Evolutionary conservation across 2,797 vertebrate genomes (phyloP).

Genomic region (Pitangus sulphuratus): DNA sequence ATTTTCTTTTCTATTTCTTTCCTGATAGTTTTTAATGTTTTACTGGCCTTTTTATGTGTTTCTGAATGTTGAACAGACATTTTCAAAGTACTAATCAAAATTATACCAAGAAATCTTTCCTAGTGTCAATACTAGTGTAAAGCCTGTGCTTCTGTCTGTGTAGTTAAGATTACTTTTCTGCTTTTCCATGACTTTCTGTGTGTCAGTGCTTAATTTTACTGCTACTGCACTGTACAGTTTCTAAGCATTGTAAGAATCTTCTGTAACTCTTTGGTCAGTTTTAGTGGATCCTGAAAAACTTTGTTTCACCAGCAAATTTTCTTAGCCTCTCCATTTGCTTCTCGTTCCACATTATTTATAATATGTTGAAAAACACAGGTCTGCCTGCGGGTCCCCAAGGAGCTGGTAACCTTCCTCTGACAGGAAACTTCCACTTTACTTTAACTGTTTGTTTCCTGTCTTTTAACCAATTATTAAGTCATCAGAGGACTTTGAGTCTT

Average conservation of each 20-base stretch:
- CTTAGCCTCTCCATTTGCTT: background rate
- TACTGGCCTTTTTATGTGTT: background rate
- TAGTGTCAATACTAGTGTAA: background rate
- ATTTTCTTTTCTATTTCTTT: constrained; percentile 25
- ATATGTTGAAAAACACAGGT: background rate
- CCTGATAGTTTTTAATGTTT: constrained; percentile 12
- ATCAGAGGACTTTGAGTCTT: background rate
- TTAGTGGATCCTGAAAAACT: background rate
- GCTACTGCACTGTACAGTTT: background rate
- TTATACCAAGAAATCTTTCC: background rate
- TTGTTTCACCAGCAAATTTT: background rate
- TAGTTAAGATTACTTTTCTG: background rate
- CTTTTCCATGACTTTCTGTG: background rate
- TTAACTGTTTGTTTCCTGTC: constrained; percentile 20
- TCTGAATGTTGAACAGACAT: background rate
- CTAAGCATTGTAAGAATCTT: background rate
- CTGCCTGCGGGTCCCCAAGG: background rate
- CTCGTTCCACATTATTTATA: background rate
- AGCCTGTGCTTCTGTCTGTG: background rate
- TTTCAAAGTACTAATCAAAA: background rate
- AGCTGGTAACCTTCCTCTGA: background rate
- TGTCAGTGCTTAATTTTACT: background rate
- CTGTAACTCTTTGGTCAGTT: background rate
- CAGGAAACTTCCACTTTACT: constrained; percentile 1
- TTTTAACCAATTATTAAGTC: constrained; percentile 20